phyloP scores from a whole-genome alignment of 2,797 vertebrate genomes.

The Borostomias antarcticus region DNA sequence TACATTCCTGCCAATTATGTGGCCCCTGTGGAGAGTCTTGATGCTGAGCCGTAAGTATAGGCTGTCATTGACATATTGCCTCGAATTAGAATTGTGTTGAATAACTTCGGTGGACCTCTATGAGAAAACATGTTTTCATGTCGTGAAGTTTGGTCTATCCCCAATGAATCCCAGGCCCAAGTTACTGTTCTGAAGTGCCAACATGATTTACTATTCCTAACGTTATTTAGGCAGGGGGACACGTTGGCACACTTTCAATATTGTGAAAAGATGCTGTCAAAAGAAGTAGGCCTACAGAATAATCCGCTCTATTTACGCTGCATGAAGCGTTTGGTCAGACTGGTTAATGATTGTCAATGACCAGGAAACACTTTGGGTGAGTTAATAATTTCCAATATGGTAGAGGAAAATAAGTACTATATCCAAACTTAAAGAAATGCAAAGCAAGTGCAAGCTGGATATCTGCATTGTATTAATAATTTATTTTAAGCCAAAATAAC shows the following conservation, averaged over 20 bases:
- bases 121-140: no score
- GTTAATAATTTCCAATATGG: slow-evolving; percentile 63
- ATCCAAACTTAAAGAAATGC: neutral
- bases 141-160: no score
- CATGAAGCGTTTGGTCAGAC: slow-evolving; percentile 6
- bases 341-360: slow-evolving; percentile 61
- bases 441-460: neutral
- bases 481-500: slow-evolving; percentile 10
- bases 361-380: slow-evolving; percentile 50
- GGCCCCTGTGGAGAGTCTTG: slow-evolving; percentile 83
- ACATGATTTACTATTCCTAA: no score
- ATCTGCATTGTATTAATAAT: neutral
- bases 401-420: neutral
- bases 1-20: slow-evolving; percentile 94
- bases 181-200: no score
- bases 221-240: neutral
- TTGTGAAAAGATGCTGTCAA: neutral
- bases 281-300: neutral
- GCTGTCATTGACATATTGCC: neutral
- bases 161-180: no score
- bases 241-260: neutral
- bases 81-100: neutral
- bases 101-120: neutral
- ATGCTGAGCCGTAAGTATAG: slow-evolving; percentile 91
- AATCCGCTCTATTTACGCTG: neutral